Conservation (phyloP, 2,888 invertebrate species). For the Pseudolycoriella hygida region DNA sequence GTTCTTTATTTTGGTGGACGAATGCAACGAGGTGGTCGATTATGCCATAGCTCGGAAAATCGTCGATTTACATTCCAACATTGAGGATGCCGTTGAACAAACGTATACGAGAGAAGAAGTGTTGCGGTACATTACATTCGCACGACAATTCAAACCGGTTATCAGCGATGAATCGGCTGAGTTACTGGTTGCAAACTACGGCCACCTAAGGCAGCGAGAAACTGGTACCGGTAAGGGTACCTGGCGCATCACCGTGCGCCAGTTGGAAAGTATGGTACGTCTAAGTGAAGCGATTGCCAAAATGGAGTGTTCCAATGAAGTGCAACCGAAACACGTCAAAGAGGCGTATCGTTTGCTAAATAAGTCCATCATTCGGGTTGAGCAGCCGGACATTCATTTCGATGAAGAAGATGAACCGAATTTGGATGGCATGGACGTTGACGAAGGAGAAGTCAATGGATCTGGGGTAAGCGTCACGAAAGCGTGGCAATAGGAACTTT, state of each 20-base stretch:
- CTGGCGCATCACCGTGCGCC: slow-evolving; percentile 94
- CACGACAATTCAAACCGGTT: slow-evolving; percentile 84
- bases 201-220: slow-evolving; percentile 70
- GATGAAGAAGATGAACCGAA: slow-evolving; percentile 52
- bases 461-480: not conserved
- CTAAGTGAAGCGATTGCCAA: slow-evolving; percentile 93
- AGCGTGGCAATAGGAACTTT: slow-evolving; percentile 11
- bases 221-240: slow-evolving; percentile 51
- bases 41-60: slow-evolving; percentile 94
- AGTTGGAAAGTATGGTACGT: slow-evolving; percentile 88
- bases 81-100: slow-evolving; percentile 59
- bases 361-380: slow-evolving; percentile 92
- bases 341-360: slow-evolving; percentile 83
- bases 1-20: slow-evolving; percentile 95
- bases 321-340: slow-evolving; percentile 71
- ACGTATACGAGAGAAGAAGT: slow-evolving; percentile 81
- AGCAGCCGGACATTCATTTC: slow-evolving; percentile 90
- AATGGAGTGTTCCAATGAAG: slow-evolving; percentile 85
- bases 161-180: slow-evolving; percentile 67
- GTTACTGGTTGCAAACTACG: slow-evolving; percentile 77
- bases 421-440: slow-evolving; percentile 26
- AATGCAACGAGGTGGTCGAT: slow-evolving; percentile 87
- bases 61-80: slow-evolving; percentile 80
- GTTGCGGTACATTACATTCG: slow-evolving; percentile 88
- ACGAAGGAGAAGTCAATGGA: slow-evolving; percentile 38